phyloP scores from a whole-genome alignment of 2,113 vertebrate species.

The Muntiacus reevesi region DNA sequence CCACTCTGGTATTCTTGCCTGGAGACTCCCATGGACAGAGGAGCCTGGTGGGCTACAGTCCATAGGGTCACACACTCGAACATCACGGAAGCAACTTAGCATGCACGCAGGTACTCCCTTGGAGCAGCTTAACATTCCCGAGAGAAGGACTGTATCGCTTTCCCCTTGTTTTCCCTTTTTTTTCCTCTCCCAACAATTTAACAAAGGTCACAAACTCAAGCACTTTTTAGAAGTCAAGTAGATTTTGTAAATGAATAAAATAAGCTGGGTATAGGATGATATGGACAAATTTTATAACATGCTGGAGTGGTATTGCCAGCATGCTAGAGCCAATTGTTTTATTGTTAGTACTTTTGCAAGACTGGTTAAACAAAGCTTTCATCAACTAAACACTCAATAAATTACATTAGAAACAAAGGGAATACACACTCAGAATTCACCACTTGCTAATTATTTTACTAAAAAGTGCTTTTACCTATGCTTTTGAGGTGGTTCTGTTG shows the following conservation, averaged over 20 bases:
- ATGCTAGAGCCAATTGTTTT: background rate
- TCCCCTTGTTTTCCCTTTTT: background rate
- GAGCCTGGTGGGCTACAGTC: background rate
- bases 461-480: background rate
- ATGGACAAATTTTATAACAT: background rate
- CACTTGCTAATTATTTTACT: background rate
- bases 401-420: slow-evolving; percentile 17
- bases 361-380: background rate
- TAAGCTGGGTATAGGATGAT: background rate
- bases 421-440: background rate
- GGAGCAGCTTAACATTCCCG: background rate
- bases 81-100: background rate
- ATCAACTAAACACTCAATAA: background rate
- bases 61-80: background rate
- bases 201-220: background rate
- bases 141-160: background rate
- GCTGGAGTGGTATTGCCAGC: background rate
- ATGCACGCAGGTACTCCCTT: background rate
- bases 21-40: background rate
- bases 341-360: background rate
- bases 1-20: background rate
- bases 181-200: background rate
- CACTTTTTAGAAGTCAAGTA: background rate
- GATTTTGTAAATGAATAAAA: background rate
- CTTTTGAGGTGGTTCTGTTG: background rate